Evolutionary conservation across 2,113 vertebrate species (phyloP).

Genomic region (Loxodonta africana): DNA sequence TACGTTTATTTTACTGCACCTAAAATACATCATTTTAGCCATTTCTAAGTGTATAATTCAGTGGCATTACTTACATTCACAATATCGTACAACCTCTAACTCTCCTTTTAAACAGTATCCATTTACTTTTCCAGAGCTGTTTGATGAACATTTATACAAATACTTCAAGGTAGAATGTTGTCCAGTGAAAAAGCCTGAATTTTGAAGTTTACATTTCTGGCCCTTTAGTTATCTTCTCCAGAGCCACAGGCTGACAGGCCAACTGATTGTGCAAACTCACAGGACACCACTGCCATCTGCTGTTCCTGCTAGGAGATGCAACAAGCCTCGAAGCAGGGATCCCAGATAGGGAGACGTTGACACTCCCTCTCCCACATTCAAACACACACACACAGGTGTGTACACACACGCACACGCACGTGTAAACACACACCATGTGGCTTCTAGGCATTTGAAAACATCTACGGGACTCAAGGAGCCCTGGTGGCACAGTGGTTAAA

Average conservation of each 20-base stretch:
- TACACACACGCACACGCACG: not conserved
- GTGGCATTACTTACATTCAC: not conserved
- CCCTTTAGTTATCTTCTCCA: not conserved
- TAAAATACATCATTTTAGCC: not conserved
- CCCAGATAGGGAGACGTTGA: accelerated
- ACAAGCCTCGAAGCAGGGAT: not conserved
- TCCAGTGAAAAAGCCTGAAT: not conserved
- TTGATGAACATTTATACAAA: not conserved
- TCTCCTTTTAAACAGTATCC: not conserved
- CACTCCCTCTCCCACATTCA: not conserved
- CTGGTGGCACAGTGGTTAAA: too few species aligned
- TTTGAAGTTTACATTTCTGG: not conserved
- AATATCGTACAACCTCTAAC: not conserved
- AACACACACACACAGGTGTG: too few species aligned
- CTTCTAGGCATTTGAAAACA: not conserved
- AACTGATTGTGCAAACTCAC: not conserved
- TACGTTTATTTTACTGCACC: not conserved
- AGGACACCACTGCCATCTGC: constrained; percentile 73
- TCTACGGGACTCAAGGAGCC: too few species aligned
- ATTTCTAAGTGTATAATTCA: not conserved
- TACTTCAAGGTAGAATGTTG: not conserved
- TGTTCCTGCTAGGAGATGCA: not conserved
- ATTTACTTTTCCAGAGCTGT: not conserved
- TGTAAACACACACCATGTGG: not conserved
- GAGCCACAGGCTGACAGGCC: not conserved